Base-by-base conservation (phyloP, 2,797 vertebrate species). In the Smutsia gigantea region DNA sequence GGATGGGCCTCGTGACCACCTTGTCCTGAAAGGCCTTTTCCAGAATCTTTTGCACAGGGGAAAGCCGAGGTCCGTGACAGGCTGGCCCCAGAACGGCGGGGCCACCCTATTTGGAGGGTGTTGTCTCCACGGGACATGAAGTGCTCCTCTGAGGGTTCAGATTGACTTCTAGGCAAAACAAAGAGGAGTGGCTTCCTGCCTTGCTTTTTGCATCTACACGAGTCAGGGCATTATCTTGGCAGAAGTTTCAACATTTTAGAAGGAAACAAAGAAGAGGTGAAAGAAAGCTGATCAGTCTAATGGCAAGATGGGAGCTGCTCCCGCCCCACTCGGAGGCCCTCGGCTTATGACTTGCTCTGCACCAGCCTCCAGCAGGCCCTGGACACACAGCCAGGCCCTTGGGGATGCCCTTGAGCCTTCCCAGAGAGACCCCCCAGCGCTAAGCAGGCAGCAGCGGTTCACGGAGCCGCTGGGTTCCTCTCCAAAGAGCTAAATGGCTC, bases 81-180 rank as follows among this genome's bases (percentile, higher is more conserved):
- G 84, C 94, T 83, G 72, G 17, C 39, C 57, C 31, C 25, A 37
- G 68, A 64, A 57, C 11, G 59, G 13, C 3, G 1, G 11, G 49
- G 39, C 63, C 77, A 66, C n/a, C 68, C 2, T 42, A 7, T 82
- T 64, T 77, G 74, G 37, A 78, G 59, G 63, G 19, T 29, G 59
- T 66, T 85, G 84, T 46, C 90, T 96, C 83, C 19, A 0, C 17
- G 29, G 29, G 39, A 55, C 31, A 46, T 59, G 37, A 90, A 96
- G 25, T 46, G 71, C 37, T 82, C 92, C 92, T 87, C 79, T 87
- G 85, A 72, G 88, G 91, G 74, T 87, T 96, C 88, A 75, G 49
- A 78, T 86, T 37, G 51, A 84, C 29, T 49, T 81, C 59, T 31
- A 87, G 55, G 82, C 23, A 94, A 90, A 97, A 92, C 57, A 95